Conservation (phyloP, 2,888 invertebrate species). For the Brenthis daphne region DNA sequence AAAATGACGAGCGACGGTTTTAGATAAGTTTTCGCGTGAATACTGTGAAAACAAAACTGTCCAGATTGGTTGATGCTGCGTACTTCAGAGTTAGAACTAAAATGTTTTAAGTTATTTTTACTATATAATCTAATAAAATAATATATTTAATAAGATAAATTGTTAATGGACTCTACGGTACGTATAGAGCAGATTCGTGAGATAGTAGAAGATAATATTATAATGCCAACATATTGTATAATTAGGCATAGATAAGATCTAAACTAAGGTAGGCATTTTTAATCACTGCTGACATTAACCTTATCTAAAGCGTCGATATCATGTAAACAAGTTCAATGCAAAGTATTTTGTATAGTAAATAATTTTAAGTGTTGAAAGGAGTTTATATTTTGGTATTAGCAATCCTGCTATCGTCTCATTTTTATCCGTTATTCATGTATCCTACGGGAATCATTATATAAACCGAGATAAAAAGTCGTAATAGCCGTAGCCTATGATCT, state of each 20-base stretch:
- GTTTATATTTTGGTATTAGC: not conserved
- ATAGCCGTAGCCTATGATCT: too few species aligned
- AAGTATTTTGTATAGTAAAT: not conserved
- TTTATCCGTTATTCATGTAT: too few species aligned
- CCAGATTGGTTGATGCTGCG: slow-evolving; percentile 34
- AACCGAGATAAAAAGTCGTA: too few species aligned
- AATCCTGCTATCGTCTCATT: not conserved
- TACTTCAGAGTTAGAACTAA: not conserved
- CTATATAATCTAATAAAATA: too few species aligned
- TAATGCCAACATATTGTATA: not conserved
- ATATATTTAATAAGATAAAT: too few species aligned
- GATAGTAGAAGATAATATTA: not conserved
- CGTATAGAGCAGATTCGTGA: not conserved
- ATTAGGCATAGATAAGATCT: slow-evolving; percentile 6
- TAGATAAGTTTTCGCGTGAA: slow-evolving; percentile 57
- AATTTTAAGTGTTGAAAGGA: not conserved
- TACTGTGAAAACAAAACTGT: slow-evolving; percentile 43
- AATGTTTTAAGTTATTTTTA: too few species aligned
- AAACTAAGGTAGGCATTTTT: slow-evolving; percentile 17
- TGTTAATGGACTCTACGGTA: too few species aligned
- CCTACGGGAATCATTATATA: too few species aligned
- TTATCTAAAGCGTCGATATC: slow-evolving; percentile 24
- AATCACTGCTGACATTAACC: slow-evolving; percentile 24
- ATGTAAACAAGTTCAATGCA: slow-evolving; percentile 28
- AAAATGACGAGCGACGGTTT: slow-evolving; percentile 52